phyloP scores from a whole-genome alignment of 1,140 invertebrate species.

The Centruroides sculpturatus region DNA sequence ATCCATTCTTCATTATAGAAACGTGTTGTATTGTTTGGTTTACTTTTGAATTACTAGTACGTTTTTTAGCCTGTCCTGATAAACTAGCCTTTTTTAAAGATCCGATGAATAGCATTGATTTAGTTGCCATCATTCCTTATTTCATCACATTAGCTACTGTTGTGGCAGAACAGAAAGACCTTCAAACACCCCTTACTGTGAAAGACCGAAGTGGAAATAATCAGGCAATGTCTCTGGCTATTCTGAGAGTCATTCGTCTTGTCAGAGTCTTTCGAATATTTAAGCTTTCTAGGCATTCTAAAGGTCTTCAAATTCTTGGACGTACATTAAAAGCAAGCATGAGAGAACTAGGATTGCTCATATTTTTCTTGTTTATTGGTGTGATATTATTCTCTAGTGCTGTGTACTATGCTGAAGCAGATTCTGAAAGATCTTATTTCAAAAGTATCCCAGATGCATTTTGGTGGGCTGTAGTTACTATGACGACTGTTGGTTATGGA shows the following conservation, averaged over 20 bases:
- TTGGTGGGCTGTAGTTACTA: conserved; percentile 99
- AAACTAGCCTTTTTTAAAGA: conserved; percentile 97
- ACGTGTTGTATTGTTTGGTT: conserved; percentile 98
- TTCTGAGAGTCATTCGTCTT: conserved; percentile 89
- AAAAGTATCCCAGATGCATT: conserved; percentile 95
- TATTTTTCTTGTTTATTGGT: conserved; percentile 99
- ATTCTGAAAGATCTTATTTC: conserved; percentile 88
- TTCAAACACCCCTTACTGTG: not conserved
- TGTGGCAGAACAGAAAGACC: conserved; percentile 42
- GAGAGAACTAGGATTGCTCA: conserved; percentile 96
- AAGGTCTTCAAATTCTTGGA: conserved; percentile 92
- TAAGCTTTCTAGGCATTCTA: conserved; percentile 93
- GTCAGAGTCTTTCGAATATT: conserved; percentile 98
- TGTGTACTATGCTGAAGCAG: conserved; percentile 96
- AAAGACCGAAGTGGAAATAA: conserved; percentile 33
- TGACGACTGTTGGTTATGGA: conserved; percentile 95
- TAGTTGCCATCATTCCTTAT: conserved; percentile 98
- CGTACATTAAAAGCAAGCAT: conserved; percentile 98
- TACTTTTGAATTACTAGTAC: conserved; percentile 94
- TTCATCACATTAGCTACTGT: conserved; percentile 98
- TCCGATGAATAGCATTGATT: conserved; percentile 99
- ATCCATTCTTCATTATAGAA: conserved; percentile 96
- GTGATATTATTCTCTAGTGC: conserved; percentile 96
- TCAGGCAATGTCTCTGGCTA: conserved; percentile 95
- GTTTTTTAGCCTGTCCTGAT: conserved; percentile 95